A percentile compares a stretch with the other conserved stretches of the same genome.
These are phyloP conservation scores for Thaumetopoea pityocampa DNA, from an alignment of 1,140 invertebrate species.

Conservation along the genomic window DNA sequence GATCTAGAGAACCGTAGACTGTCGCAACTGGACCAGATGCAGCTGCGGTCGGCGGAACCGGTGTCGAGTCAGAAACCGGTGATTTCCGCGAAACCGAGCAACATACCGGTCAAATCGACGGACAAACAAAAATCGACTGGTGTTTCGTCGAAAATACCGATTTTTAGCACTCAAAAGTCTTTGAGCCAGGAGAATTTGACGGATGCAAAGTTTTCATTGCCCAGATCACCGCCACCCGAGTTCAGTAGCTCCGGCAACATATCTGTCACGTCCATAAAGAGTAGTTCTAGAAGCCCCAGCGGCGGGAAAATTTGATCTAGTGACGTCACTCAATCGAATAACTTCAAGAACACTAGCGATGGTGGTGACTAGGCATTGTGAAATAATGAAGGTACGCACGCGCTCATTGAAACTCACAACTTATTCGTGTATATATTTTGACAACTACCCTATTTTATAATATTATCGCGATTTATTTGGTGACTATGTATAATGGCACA, in stretches of 20 bases:
- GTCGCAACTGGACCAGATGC: slow-evolving; percentile 67
- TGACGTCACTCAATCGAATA: too few species aligned
- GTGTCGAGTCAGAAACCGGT: slow-evolving; percentile 44
- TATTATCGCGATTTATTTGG: too few species aligned
- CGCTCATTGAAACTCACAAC: too few species aligned
- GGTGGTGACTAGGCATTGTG: too few species aligned
- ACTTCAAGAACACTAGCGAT: too few species aligned
- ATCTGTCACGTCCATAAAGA: slow-evolving; percentile 72
- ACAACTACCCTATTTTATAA: too few species aligned
- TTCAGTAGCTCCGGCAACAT: slow-evolving; percentile 68
- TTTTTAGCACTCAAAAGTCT: slow-evolving; percentile 67
- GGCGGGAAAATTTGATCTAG: slow-evolving; percentile 48
- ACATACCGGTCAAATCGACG: slow-evolving; percentile 66
- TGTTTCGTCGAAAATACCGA: slow-evolving; percentile 73
- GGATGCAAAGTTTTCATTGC: slow-evolving; percentile 59
- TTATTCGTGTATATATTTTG: too few species aligned
- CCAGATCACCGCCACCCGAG: slow-evolving; percentile 51
- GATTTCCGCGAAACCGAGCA: slow-evolving; percentile 66
- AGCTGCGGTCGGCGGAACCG: slow-evolving; percentile 44
- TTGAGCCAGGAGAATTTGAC: slow-evolving; percentile 71
- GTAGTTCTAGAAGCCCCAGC: slow-evolving; percentile 70
- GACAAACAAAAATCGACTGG: slow-evolving; percentile 41
- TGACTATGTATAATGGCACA: too few species aligned
- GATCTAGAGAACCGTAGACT: slow-evolving; percentile 67
- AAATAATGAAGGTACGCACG: too few species aligned